Conservation (phyloP, 2,797 vertebrate genomes). For the Hybognathus amarus region DNA sequence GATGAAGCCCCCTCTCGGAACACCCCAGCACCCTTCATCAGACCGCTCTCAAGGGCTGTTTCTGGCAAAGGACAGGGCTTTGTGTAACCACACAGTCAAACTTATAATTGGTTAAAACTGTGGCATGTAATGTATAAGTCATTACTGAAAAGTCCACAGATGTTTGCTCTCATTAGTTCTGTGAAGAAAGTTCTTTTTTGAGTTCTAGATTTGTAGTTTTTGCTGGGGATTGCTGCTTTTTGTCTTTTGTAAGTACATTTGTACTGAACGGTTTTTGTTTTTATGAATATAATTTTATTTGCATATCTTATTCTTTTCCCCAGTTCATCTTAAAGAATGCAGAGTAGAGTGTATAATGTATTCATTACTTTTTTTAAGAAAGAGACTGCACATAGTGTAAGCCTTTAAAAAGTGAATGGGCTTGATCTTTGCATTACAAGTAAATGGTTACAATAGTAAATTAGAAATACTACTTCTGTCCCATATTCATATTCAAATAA, state of each 20-base stretch:
- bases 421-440: background rate
- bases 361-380: background rate
- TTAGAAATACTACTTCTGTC: background rate
- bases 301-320: background rate
- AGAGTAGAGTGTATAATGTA: too few species aligned
- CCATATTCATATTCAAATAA: background rate
- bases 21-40: constrained; percentile 24
- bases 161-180: constrained; percentile 13
- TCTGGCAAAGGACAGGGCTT: constrained; percentile 50
- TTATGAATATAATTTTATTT: background rate
- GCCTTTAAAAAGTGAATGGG: background rate
- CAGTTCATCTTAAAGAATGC: background rate
- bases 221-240: background rate
- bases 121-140: background rate
- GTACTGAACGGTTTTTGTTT: background rate
- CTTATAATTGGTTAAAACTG: background rate
- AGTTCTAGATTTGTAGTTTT: background rate
- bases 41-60: constrained; percentile 30
- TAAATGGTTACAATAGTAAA: background rate
- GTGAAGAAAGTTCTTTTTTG: background rate
- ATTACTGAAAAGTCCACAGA: constrained; percentile 1
- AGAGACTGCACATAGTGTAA: background rate
- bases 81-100: constrained; percentile 49
- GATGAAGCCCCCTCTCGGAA: constrained; percentile 45
- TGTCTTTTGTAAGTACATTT: background rate